Evolutionary conservation across 2,797 vertebrate species (phyloP).

Genomic region (Podarcis siculus): DNA sequence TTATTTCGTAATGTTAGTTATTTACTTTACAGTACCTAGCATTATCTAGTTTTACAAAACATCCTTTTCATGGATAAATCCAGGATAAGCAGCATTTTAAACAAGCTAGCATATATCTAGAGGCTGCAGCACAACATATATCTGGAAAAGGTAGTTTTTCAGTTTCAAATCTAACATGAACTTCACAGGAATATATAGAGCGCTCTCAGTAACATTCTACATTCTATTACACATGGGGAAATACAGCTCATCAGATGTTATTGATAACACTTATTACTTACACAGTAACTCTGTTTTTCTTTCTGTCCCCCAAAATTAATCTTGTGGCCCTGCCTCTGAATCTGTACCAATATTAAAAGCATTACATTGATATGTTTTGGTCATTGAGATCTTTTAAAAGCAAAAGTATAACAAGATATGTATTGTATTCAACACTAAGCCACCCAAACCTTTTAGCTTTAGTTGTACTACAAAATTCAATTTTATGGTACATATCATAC

Average conservation of each 20-base stretch:
- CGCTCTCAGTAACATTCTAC: conserved; percentile 12
- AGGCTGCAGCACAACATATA: not conserved
- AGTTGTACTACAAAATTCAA: not conserved
- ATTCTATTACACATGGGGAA: conserved; percentile 8
- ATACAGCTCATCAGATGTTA: conserved; percentile 5
- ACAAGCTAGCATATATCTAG: not conserved
- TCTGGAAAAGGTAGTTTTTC: not conserved
- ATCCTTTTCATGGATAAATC: not conserved
- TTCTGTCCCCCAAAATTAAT: conserved; percentile 74
- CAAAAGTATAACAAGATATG: not conserved
- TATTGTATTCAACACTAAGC: not conserved
- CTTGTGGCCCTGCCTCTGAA: conserved; percentile 73
- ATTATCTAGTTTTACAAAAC: not conserved
- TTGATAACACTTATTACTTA: conserved; percentile 20
- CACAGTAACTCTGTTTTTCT: conserved; percentile 58
- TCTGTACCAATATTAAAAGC: conserved; percentile 38
- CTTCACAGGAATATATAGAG: not conserved
- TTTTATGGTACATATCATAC: not conserved
- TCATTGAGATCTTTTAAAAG: not conserved
- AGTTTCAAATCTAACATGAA: not conserved
- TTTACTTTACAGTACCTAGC: not conserved
- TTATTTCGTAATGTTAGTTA: not conserved
- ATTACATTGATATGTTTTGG: conserved; percentile 12
- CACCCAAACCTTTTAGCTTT: not conserved
- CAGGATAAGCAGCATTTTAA: not conserved